These are phyloP conservation scores for Chondrilla cf. caribensis DNA, from an alignment of 37 sponge, comb jelly and placozoan species.

Conservation along the genomic window DNA sequence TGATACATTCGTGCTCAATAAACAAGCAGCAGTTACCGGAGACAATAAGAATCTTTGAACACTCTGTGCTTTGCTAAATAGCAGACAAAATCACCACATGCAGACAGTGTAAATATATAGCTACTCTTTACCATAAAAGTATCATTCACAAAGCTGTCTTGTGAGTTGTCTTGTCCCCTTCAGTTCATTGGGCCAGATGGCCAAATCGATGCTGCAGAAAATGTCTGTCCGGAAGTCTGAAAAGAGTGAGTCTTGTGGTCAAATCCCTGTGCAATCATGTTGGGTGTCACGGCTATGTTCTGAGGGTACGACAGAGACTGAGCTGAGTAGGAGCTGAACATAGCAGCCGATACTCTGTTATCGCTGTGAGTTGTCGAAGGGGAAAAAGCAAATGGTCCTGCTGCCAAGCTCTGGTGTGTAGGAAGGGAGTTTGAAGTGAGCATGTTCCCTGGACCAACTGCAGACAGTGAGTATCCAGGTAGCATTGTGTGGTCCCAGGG, in stretches of 20 bases:
- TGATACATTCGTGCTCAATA: no score
- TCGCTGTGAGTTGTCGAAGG: no score
- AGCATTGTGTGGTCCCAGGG: neutral
- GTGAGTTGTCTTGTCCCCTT: no score
- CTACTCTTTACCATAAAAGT: no score
- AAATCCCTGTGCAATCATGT: no score
- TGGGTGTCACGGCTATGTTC: neutral
- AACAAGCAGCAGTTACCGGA: no score
- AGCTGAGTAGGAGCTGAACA: neutral
- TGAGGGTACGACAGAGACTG: neutral
- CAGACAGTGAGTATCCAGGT: neutral
- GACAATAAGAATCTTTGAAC: no score
- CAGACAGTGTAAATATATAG: no score
- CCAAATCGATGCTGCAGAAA: neutral
- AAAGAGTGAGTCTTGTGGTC: neutral
- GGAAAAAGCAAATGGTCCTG: neutral
- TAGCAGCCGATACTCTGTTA: neutral
- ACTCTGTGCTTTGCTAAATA: no score
- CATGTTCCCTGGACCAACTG: neutral
- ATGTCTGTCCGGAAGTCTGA: constrained; percentile 4
- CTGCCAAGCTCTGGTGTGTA: neutral
- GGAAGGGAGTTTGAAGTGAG: neutral
- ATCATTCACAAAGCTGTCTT: no score
- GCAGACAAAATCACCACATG: no score
- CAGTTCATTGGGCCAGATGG: no score